Conservation (phyloP, 1,140 invertebrate genomes). For the Physella acuta region DNA sequence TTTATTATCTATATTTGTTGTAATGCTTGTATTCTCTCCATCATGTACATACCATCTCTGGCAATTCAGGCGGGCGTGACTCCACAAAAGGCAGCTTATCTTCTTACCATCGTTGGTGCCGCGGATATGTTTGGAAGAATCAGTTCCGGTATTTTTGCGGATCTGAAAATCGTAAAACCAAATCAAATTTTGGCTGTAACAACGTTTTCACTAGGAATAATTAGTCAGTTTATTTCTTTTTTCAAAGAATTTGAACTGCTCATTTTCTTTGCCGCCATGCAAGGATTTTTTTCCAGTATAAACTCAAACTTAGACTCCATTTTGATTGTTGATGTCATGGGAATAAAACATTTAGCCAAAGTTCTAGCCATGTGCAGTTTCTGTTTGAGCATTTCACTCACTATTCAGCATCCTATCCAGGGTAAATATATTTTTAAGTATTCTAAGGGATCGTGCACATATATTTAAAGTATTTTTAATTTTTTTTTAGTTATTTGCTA, state of each 20-base stretch:
- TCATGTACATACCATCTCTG: constrained; percentile 1
- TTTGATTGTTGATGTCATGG: constrained; percentile 6
- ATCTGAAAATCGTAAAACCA: constrained; percentile 1
- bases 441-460: too few relatives aligned
- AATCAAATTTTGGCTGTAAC: neutral
- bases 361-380: constrained; percentile 1
- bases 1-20: neutral
- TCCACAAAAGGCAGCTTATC: neutral
- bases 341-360: neutral
- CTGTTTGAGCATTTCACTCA: neutral
- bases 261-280: constrained; percentile 1
- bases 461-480: too few relatives aligned
- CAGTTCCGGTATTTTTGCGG: constrained; percentile 1
- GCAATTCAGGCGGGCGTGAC: neutral
- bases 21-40: neutral
- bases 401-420: constrained; percentile 15
- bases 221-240: neutral
- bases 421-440: too few relatives aligned
- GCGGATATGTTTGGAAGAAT: constrained; percentile 9
- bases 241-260: neutral
- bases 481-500: too few relatives aligned
- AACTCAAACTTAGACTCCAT: neutral
- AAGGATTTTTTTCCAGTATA: neutral
- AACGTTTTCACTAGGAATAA: neutral
- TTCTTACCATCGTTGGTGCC: constrained; percentile 2